Base-by-base conservation (phyloP, 2,888 invertebrate species). In the Hydroisotoma schaefferi region DNA sequence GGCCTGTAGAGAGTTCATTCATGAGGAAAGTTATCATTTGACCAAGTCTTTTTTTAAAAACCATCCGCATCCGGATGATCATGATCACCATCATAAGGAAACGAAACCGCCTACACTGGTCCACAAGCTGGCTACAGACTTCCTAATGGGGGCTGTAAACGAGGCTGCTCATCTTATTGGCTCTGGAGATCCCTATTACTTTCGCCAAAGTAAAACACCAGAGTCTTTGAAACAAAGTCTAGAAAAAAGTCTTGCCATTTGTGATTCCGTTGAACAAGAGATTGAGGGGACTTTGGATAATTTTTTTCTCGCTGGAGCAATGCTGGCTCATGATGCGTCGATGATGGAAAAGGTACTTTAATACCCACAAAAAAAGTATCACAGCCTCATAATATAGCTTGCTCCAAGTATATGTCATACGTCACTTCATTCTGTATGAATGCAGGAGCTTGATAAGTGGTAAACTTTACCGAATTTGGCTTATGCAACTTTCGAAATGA, bases 111-210 rank as follows among this genome's bases (percentile, higher is more conserved):
- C 20, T 5, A 48, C 5, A 37, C 29, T 22, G 43, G 57, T 38
- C 52, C 59, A 10, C 6, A 48, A 18, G 47, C 57, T 65, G 47
- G 53, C 62, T 2, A 54, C 61, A 1, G 57, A 57, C 22, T 71
- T 71, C 29, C 18, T 71, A 20, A 59, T 67, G 37, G 67, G 66
- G 12, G 57, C 63, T 5, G 44, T 69, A 23, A 8, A 44, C 18
- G 62, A 61, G n/a, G 63, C 71, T 28, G 71, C 63, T 18, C 29
- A 62, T 26, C 37, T 68, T 2, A 52, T 71, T 46, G 69, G 65
- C 5, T 46, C 55, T 10, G 63, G 67, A 3, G 69, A 68, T 60
- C 72, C 72, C 12, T 68, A 44, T 18, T 46, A 59, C 27, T 26
- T 67, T n/a, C 58, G 65, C 15, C n/a, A 22, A 54, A 27, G 38